phyloP scores from a whole-genome alignment of 2,888 invertebrate species.

The Exocentrus adspersus region DNA sequence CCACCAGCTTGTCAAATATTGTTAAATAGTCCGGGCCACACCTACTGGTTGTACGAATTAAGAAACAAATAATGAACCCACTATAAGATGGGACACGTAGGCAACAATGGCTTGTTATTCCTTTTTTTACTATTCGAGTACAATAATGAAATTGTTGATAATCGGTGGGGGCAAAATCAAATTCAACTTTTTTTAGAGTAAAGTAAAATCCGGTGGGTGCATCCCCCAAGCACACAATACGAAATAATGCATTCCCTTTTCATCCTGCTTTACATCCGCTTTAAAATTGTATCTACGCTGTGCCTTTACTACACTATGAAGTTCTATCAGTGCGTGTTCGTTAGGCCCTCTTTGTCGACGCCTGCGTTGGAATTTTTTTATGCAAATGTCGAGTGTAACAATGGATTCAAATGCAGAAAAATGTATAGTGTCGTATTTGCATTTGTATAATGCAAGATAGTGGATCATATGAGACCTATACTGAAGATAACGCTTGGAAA shows the following conservation, averaged over 20 bases:
- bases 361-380: constrained; percentile 17
- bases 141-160: too few relatives aligned
- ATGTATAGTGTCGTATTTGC: constrained; percentile 21
- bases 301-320: constrained; percentile 21
- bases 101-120: neutral
- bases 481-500: too few relatives aligned
- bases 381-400: constrained; percentile 13
- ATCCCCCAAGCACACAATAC: constrained; percentile 3
- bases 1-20: constrained; percentile 33
- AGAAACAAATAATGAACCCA: constrained; percentile 18
- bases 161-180: too few relatives aligned
- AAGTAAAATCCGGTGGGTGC: neutral
- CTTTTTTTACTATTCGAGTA: too few relatives aligned
- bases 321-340: constrained; percentile 23
- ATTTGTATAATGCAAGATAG: constrained; percentile 6
- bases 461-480: neutral
- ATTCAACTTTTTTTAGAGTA: too few relatives aligned
- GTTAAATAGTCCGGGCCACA: constrained; percentile 30
- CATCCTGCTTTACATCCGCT: constrained; percentile 28
- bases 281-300: constrained; percentile 26
- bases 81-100: neutral
- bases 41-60: constrained; percentile 28
- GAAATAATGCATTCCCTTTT: constrained; percentile 29
- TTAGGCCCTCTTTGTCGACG: constrained; percentile 22
- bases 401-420: constrained; percentile 20